A percentile compares a stretch with the other conserved stretches of the same genome.
Evolutionary conservation across 2,888 invertebrate species (phyloP).

Genomic region (Orthosia gothica): DNA sequence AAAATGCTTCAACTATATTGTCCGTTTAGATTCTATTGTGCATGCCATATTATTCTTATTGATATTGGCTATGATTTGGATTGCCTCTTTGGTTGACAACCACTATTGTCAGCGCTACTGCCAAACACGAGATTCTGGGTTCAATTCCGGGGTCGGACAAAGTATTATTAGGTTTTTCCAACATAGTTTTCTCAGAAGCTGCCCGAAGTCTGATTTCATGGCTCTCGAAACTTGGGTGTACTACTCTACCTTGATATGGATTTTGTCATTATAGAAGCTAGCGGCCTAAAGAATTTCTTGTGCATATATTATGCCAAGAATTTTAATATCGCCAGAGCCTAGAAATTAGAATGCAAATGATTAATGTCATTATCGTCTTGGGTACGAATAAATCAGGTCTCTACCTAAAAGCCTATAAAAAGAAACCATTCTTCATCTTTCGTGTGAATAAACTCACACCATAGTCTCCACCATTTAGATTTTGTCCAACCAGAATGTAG

Average conservation of each 20-base stretch:
- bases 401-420: not conserved
- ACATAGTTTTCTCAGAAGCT: too few species aligned
- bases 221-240: too few species aligned
- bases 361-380: not conserved
- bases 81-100: too few species aligned
- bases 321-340: slow-evolving; percentile 11
- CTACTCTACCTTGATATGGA: not conserved
- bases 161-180: too few species aligned
- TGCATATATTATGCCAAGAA: slow-evolving; percentile 32
- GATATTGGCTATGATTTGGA: not conserved
- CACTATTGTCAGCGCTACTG: too few species aligned
- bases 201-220: too few species aligned
- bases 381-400: not conserved
- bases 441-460: too few species aligned
- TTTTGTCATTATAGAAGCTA: not conserved
- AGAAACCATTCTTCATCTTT: too few species aligned
- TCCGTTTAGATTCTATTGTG: not conserved
- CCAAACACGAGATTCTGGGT: too few species aligned
- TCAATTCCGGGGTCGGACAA: too few species aligned
- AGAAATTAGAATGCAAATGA: slow-evolving; percentile 4
- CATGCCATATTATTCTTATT: not conserved
- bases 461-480: too few species aligned
- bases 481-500: too few species aligned
- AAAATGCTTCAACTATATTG: not conserved
- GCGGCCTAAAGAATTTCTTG: not conserved